phyloP scores from a whole-genome alignment of 35 echinoderm and acorn worm species.

The Apostichopus japonicus region DNA sequence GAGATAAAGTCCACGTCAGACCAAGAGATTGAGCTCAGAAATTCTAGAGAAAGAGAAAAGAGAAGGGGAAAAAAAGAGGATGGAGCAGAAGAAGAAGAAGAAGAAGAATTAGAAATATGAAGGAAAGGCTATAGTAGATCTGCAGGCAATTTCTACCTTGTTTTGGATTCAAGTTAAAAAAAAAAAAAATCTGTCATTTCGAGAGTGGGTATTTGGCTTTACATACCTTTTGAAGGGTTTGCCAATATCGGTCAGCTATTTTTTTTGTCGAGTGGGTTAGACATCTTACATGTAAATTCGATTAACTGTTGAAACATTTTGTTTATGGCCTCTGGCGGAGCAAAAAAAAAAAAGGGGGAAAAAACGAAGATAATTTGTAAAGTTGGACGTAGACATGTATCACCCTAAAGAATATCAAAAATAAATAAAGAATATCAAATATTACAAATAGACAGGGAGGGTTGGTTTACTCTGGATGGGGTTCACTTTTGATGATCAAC shows the following conservation, averaged over 20 bases:
- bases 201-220: neutral
- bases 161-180: neutral
- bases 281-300: neutral
- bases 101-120: neutral
- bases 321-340: neutral
- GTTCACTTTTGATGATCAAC: too few relatives aligned
- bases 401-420: neutral
- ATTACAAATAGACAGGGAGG: too few relatives aligned
- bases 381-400: neutral
- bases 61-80: neutral
- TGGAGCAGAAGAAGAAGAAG: neutral
- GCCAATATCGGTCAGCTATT: too few relatives aligned
- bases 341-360: too few relatives aligned
- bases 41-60: neutral
- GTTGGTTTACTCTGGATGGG: too few relatives aligned
- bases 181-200: constrained; percentile 2
- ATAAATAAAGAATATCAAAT: neutral
- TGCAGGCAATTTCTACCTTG: constrained; percentile 12
- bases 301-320: neutral
- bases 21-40: neutral
- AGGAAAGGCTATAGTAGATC: too few relatives aligned
- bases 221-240: too few relatives aligned
- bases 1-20: constrained; percentile 14
- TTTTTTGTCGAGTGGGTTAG: neutral
- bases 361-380: neutral